Conservation (phyloP, 2,888 invertebrate genomes). For the Ditylenchus weischeri region DNA sequence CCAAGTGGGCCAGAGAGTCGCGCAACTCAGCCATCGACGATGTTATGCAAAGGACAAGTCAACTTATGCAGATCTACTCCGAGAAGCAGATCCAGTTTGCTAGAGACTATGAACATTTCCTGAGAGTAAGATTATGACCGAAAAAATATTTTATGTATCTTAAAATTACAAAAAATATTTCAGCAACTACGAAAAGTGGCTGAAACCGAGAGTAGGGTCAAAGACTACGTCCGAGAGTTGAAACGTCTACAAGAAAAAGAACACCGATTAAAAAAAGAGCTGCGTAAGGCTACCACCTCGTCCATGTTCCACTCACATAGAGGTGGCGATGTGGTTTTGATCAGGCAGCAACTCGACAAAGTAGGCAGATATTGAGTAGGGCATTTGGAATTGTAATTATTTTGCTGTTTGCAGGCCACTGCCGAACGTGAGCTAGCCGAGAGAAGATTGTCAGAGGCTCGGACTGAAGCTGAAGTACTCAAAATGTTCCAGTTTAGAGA, state of each 20-base stretch:
- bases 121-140: slow-evolving; percentile 20
- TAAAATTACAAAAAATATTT: slow-evolving; percentile 11
- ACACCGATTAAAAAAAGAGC: slow-evolving; percentile 22
- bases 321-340: slow-evolving; percentile 9
- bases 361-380: neutral
- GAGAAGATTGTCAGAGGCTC: slow-evolving; percentile 24
- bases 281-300: slow-evolving; percentile 20
- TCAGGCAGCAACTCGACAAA: slow-evolving; percentile 20
- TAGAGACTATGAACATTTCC: slow-evolving; percentile 33
- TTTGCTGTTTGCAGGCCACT: neutral
- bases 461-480: slow-evolving; percentile 35
- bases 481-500: slow-evolving; percentile 40
- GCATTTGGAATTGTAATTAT: slow-evolving; percentile 3
- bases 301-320: slow-evolving; percentile 21
- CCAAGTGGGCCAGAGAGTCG: slow-evolving; percentile 31
- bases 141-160: neutral
- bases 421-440: slow-evolving; percentile 30
- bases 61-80: slow-evolving; percentile 31
- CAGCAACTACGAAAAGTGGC: slow-evolving; percentile 33
- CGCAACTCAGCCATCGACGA: slow-evolving; percentile 38
- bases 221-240: slow-evolving; percentile 27
- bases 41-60: slow-evolving; percentile 32
- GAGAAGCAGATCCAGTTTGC: slow-evolving; percentile 35
- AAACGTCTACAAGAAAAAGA: slow-evolving; percentile 21
- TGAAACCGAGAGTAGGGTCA: slow-evolving; percentile 30